A percentile compares a stretch with the other conserved stretches of the same genome.
These are phyloP conservation scores for Proctacanthus coquilletti DNA, from an alignment of 1,140 invertebrate species.

Conservation along the genomic window DNA sequence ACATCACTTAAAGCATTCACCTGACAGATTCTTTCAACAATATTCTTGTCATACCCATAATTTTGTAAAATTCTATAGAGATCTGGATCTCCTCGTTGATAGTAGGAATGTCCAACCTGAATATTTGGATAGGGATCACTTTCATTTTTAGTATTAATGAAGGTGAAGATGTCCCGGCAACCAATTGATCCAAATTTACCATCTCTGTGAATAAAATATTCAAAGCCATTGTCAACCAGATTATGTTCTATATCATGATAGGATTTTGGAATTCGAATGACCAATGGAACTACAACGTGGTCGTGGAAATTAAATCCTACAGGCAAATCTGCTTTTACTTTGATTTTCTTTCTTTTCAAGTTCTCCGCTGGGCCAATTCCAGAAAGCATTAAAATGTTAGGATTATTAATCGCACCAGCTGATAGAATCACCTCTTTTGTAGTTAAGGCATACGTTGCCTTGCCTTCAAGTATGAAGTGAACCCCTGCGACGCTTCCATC, in stretches of 20 bases:
- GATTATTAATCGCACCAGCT: constrained; percentile 40
- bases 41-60: too few relatives aligned
- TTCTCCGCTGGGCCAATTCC: constrained; percentile 54
- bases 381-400: constrained; percentile 52
- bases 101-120: neutral
- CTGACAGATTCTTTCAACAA: neutral
- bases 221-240: constrained; percentile 50
- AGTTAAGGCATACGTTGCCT: constrained; percentile 32
- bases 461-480: constrained; percentile 30
- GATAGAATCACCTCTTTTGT: constrained; percentile 47
- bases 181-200: constrained; percentile 31
- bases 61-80: constrained; percentile 1
- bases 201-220: constrained; percentile 30
- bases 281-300: constrained; percentile 36
- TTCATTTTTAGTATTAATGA: constrained; percentile 27
- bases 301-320: constrained; percentile 49
- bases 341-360: constrained; percentile 40
- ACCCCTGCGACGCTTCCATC: constrained; percentile 23
- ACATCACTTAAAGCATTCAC: constrained; percentile 6
- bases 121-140: neutral
- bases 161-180: constrained; percentile 30
- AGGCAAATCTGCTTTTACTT: constrained; percentile 37
- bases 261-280: constrained; percentile 16
- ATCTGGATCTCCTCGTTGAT: neutral
- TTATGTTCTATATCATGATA: constrained; percentile 17